Evolutionary conservation across 1,140 invertebrate genomes (phyloP), one percentile per base, ranked within the genome.

Genomic region (Musca vetustissima): DNA sequence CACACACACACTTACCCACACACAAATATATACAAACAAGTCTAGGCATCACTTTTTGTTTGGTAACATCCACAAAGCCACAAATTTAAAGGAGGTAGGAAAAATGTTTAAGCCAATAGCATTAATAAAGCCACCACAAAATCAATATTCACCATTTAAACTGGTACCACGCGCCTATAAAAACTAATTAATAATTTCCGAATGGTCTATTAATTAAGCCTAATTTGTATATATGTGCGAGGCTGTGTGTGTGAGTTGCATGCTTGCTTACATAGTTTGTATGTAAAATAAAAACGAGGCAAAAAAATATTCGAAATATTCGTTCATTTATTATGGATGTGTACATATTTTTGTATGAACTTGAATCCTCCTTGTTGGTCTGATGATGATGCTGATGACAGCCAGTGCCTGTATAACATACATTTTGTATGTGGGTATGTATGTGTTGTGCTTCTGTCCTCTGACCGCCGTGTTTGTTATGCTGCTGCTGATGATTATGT

Each of bases 171-270:
- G 76, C 77, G 77, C 79, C 72, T 76, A 79, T 77, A 81, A 81
- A 81, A 81, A 81, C 79, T 81, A 81, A 81, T 81, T 81, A 81
- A 81, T 81, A 81, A 81, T 81, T 81, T 81, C 76, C 79, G 79
- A 81, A 81, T 81, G 79, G 79, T 76, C 79, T 81, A 81, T 81
- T 81, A 81, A 81, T 81, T 80, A 81, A 81, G 77, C 77, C 79
- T 81, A 81, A 81, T 81, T 81, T 81, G 79, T 74, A 49, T 49
- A 13, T 52, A 6, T 17, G 49, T 52, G 4, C 21, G 13, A n/a
- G n/a, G n/a, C n/a, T 52, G 21, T 21, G 17, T 52, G 49, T 52
- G 49, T 22, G n/a, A 1, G 13, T 22, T 28, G 28, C 49, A 21
- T 28, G 13, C 36, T 43, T 11, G 11, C 11, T 43, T 43, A 43